Conservation (phyloP, 2,888 invertebrate genomes). For the Hypercompe scribonia region DNA sequence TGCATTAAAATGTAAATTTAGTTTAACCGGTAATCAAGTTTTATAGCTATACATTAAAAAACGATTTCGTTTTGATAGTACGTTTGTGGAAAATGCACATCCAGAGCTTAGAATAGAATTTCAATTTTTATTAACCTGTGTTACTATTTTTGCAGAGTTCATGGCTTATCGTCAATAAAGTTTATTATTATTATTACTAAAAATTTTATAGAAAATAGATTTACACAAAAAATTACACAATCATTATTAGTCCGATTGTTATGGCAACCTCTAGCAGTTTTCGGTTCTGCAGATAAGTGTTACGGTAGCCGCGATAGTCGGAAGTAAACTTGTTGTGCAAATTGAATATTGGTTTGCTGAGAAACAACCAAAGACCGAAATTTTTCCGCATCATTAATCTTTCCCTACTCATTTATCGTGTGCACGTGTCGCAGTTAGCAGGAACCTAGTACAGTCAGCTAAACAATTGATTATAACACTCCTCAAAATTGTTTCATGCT, state of each 20-base stretch:
- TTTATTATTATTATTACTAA: no score
- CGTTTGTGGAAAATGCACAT: no score
- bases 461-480: slow-evolving; percentile 56
- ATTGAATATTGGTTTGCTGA: slow-evolving; percentile 51
- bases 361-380: slow-evolving; percentile 60
- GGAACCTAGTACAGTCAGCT: slow-evolving; percentile 62
- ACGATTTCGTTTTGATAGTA: no score
- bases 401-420: slow-evolving; percentile 67
- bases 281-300: neutral
- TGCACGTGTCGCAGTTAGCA: slow-evolving; percentile 65
- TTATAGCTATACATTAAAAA: no score
- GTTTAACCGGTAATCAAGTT: no score
- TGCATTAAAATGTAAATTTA: no score
- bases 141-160: no score
- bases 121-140: no score
- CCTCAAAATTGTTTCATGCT: slow-evolving; percentile 50
- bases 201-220: no score
- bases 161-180: no score
- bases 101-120: no score
- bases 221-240: no score
- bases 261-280: neutral
- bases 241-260: neutral
- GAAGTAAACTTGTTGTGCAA: slow-evolving; percentile 54
- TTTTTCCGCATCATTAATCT: slow-evolving; percentile 73
- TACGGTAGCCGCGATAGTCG: slow-evolving; percentile 11